phyloP scores from a whole-genome alignment of 2,797 vertebrate species.

The Poeciliopsis infans region DNA sequence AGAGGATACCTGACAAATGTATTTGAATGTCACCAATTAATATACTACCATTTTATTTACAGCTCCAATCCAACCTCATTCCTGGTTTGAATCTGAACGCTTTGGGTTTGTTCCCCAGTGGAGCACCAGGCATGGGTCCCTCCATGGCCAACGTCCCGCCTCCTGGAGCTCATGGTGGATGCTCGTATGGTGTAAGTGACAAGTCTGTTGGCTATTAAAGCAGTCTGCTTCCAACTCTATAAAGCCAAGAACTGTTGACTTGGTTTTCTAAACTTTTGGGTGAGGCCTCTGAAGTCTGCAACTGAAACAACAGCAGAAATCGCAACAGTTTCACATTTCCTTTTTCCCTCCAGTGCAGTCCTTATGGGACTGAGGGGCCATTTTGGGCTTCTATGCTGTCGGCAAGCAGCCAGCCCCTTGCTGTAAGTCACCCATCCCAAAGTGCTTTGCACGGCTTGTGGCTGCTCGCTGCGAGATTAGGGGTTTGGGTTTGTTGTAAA shows the following conservation, averaged over 20 bases:
- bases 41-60: conserved; percentile 25
- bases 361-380: conserved; percentile 79
- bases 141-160: conserved; percentile 89
- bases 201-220: not conserved
- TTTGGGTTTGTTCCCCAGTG: conserved; percentile 94
- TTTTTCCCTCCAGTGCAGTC: conserved; percentile 77
- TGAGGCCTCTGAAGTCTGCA: conserved; percentile 12
- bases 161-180: conserved; percentile 87
- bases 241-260: not conserved
- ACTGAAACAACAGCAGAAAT: conserved; percentile 10
- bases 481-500: conserved; percentile 30
- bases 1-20: conserved; percentile 5
- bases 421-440: conserved; percentile 80
- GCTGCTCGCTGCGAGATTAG: conserved; percentile 72
- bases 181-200: conserved; percentile 91
- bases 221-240: not conserved
- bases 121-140: conserved; percentile 89
- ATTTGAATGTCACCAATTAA: conserved; percentile 4
- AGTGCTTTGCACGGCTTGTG: conserved; percentile 83
- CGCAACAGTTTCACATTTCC: conserved; percentile 62
- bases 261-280: conserved; percentile 5
- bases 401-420: conserved; percentile 75
- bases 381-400: conserved; percentile 80
- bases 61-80: conserved; percentile 99
- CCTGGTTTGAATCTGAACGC: conserved; percentile 98